Evolutionary conservation across 2,797 vertebrate genomes (phyloP).

Genomic region (Melanotaenia pygmaea): DNA sequence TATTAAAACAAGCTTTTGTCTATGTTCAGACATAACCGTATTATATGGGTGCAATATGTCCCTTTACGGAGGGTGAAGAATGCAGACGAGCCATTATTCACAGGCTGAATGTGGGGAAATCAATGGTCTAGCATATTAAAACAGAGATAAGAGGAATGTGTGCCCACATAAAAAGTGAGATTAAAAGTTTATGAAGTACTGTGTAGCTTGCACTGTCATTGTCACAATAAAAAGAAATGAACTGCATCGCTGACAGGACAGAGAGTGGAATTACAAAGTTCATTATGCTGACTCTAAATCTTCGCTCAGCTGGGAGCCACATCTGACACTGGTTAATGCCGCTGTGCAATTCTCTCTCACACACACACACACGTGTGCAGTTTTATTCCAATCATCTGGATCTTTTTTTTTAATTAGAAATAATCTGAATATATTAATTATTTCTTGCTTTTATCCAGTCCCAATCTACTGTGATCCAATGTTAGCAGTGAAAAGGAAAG

Average conservation of each 20-base stretch:
- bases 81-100: constrained; percentile 40
- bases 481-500: no score
- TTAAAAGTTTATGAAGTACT: constrained; percentile 63
- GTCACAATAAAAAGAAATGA: constrained; percentile 51
- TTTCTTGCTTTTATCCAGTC: no score
- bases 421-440: no score
- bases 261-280: constrained; percentile 63
- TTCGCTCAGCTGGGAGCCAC: constrained; percentile 59
- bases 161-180: constrained; percentile 59
- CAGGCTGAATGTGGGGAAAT: constrained; percentile 39
- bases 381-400: neutral
- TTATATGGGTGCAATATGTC: constrained; percentile 18
- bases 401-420: no score
- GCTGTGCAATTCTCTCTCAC: constrained; percentile 29
- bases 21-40: constrained; percentile 9
- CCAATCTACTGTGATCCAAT: no score
- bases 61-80: constrained; percentile 35
- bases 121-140: constrained; percentile 56
- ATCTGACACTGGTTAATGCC: constrained; percentile 53
- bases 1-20: constrained; percentile 2
- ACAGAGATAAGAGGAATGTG: constrained; percentile 43
- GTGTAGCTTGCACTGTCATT: constrained; percentile 17
- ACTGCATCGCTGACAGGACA: constrained; percentile 60
- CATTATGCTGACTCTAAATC: constrained; percentile 67
- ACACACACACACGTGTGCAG: neutral